Evolutionary conservation across 2,888 invertebrate species (phyloP), one percentile per base, ranked within the genome.

Genomic region (Galerucella nymphaeae): DNA sequence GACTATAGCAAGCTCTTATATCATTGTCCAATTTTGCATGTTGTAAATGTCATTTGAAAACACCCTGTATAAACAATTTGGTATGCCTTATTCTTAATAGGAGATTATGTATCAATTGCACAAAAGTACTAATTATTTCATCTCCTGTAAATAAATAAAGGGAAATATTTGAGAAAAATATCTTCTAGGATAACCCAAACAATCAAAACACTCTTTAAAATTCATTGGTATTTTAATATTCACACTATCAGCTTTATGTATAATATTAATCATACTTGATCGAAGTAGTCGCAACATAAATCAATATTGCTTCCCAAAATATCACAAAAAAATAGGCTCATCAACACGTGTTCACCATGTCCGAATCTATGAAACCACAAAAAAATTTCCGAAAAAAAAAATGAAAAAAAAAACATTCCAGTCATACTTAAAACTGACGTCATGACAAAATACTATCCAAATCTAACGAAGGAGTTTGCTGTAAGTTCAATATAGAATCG

Each of bases 401-500:
- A 0, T 5, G 4, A n/a, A 53, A 18, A 8, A 53, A 18, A 10
- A 10, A 16, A 53, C 53, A 18, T 18, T 16, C 74, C 67, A 71
- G 73, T 69, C 67, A 62, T 72, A 74, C 75, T 76, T 76, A 76
- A 73, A 78, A 71, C 82, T 82, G 84, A 80, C 85, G 87, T 87
- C 87, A 87, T 85, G 87, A 87, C 78, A 87, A 84, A 81, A 87
- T 87, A 77, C 85, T 85, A 77, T 87, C 87, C 77, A 87, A 80
- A 77, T 86, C 86, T 70, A 81, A 72, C 66, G 78, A 70, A 20
- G 72, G 57, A 53, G 67, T 72, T 85, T 83, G 88, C 83, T 93
- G 93, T 79, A 93, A 87, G 86, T 93, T 93, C 75, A 94, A 87
- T 82, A 94, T 94, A 83, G 93, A 93, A 84, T 94, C 93, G 80